Evolutionary conservation across 2,797 vertebrate species (phyloP), one percentile per base, ranked within the genome.

Genomic region (Acipenser transmontanus): DNA sequence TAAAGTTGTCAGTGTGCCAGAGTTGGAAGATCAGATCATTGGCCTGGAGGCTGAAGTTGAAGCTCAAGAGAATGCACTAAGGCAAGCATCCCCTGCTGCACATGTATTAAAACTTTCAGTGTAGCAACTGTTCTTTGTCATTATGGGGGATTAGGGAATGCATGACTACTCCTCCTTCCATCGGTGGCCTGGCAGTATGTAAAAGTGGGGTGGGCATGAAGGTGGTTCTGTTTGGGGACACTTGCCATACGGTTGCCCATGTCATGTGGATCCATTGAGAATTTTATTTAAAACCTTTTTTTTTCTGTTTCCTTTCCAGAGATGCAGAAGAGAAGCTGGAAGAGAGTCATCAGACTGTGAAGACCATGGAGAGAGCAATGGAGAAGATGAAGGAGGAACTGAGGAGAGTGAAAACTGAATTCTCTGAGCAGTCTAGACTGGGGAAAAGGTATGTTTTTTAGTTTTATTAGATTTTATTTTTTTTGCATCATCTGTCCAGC

Each of bases 21-120:
- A 90, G 71, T 70, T 93, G 84, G 91, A 89, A 74, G 90, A 93
- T 70, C 87, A 89, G 61, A 89, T 96, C 74, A 69, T 71, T 74
- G 87, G 81, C 65, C 85, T 95, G 75, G 89, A 94, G 86, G 89
- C 82, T 57, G 86, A 94, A 78, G 75, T 94, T 86, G 88, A 90
- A 77, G 79, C 86, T 77, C 91, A 88, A 77, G 82, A 89, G 76
- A 84, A 87, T 83, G 84, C 91, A 73, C 82, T 95, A 51, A 92
- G 88, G 95, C 96, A 83, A 86, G 10, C 13, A 7, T 13, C n/a
- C 20, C 13, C n/a, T 10, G 34, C 4, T 34, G 34, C 34, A 34
- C 34, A 34, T 34, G 4, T 34, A 34, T 34, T 34, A 4, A 34
- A 34, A 34, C 0, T 3, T 34, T 34, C 34, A 34, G 34, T 34